Evolutionary conservation across 2,888 invertebrate genomes (phyloP).

Genomic region (Chalcis sispes): DNA sequence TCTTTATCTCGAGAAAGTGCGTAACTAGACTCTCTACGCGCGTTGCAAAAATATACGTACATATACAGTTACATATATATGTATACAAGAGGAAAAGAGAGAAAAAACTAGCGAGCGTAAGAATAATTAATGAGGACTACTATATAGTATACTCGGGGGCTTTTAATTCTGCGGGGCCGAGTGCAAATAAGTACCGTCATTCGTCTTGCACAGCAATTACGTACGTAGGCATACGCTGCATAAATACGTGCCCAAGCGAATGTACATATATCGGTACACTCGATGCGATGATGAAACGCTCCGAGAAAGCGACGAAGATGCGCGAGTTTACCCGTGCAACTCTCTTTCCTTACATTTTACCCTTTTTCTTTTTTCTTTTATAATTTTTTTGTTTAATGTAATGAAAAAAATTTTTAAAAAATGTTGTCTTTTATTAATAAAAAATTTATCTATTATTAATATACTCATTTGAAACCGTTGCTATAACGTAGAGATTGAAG

Average conservation of each 20-base stretch:
- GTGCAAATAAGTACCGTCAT: slow-evolving; percentile 74
- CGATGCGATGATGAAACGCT: slow-evolving; percentile 18
- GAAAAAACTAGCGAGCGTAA: slow-evolving; percentile 22
- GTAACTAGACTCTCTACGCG: neutral
- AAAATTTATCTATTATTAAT: no score
- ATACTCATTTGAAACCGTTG: no score
- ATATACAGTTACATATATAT: no score
- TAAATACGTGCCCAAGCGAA: no score
- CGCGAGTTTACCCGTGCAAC: no score
- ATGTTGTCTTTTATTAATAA: no score
- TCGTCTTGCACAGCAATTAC: slow-evolving; percentile 74
- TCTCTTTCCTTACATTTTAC: no score
- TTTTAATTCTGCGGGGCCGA: slow-evolving; percentile 73
- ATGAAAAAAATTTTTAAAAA: no score
- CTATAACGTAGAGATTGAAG: no score
- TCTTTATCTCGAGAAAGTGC: neutral
- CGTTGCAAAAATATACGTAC: slow-evolving; percentile 1
- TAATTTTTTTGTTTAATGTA: no score
- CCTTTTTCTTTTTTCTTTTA: no score
- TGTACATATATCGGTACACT: neutral
- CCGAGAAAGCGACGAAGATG: no score
- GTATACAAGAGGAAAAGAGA: neutral
- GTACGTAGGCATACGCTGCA: slow-evolving; percentile 16
- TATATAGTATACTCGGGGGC: slow-evolving; percentile 69
- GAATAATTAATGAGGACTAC: slow-evolving; percentile 67